A percentile compares a stretch with the other conserved stretches of the same genome.
Evolutionary conservation across 2,888 invertebrate genomes (phyloP).

Genomic region (Mesochorus sp.): DNA sequence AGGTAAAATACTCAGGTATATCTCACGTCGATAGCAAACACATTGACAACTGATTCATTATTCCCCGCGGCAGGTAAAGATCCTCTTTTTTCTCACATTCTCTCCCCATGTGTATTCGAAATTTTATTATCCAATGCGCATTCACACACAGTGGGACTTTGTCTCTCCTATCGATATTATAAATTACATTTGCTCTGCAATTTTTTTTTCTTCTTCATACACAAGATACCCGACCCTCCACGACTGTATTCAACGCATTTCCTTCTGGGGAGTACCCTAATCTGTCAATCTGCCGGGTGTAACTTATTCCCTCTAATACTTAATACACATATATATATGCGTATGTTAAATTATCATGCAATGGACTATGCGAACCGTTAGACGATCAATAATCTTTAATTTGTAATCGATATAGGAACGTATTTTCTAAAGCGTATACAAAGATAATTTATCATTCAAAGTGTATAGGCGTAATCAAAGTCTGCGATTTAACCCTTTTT

Average conservation of each 20-base stretch:
- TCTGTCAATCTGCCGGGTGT: background rate
- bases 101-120: background rate
- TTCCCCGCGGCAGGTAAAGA: conserved; percentile 38
- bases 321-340: background rate
- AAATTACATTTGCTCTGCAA: conserved; percentile 34
- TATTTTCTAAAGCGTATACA: no score
- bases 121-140: background rate
- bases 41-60: conserved; percentile 28
- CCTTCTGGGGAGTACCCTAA: conserved; percentile 23
- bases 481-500: no score
- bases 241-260: background rate
- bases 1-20: background rate
- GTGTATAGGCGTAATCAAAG: no score
- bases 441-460: no score
- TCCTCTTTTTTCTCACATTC: background rate
- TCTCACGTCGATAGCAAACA: background rate
- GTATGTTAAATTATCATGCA: background rate
- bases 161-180: conserved; percentile 18
- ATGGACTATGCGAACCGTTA: conserved; percentile 2
- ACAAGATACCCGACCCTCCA: background rate
- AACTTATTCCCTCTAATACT: background rate
- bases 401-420: conserved; percentile 45
- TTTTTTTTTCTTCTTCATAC: conserved; percentile 10
- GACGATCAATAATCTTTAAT: conserved; percentile 16
- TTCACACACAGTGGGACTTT: background rate